Evolutionary conservation across 2,797 vertebrate genomes (phyloP), one percentile per base, ranked within the genome.

Genomic region (Pteronotus mesoamericanus): DNA sequence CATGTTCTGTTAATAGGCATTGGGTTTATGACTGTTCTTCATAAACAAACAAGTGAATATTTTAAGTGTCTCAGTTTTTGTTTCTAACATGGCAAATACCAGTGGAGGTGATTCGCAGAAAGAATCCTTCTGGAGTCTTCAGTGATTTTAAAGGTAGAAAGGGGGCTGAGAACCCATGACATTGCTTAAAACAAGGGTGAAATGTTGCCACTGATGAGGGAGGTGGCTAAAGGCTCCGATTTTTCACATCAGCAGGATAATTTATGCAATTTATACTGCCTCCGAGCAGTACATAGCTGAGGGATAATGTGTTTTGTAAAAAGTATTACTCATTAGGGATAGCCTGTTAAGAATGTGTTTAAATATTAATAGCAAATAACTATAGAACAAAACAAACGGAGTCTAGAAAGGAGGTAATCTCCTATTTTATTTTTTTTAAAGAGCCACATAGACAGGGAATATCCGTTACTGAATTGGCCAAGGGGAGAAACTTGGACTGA

Each of bases 341-440:
- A 78, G 32, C 48, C 44, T 94, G 61, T 94, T 86, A 96, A 89
- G 61, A 83, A 61, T 34, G 93, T 89, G 48, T 83, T 96, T 96
- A 94, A 96, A 91, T 96, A 96, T 94, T 96, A 78, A 89, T 89
- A 77, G 44, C 61, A 55, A 89, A 89, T 78, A 64, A 89, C 59
- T 59, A 26, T 12, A 93, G 34, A 96, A 57, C 68, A 89, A 91
- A 91, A 83, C 74, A 91, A 86, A 88, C 82, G 51, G 82, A 82
- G 66, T 10, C 59, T 53, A 72, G 61, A 53, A 78, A 93, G 84
- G 74, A 93, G 85, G 26, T 24, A 61, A 79, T 89, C 53, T 82
- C 48, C 6, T 82, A 86, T n/a, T n/a, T n/a, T 84, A 91, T 96
- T 85, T 32, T 59, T 57, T 57, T 26, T 55, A 42, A 46, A 44